phyloP scores from a whole-genome alignment of 2,888 invertebrate genomes.

The Plebejus melissa region DNA sequence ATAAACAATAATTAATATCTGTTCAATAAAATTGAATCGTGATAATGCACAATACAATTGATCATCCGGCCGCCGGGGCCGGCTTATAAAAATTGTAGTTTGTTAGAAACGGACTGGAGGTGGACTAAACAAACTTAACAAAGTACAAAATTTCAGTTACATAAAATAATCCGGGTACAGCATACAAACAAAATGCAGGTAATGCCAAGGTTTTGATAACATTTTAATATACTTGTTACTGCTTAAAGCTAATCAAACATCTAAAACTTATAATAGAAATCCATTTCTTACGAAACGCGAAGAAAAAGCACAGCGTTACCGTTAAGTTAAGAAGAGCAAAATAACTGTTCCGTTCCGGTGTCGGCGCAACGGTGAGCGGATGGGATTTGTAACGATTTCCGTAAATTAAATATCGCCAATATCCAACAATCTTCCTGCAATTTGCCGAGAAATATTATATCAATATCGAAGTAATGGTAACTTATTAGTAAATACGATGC shows the following conservation, averaged over 20 bases:
- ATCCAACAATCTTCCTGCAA: conserved; percentile 13
- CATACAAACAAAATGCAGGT: too few relatives aligned
- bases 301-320: conserved; percentile 68
- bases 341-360: conserved; percentile 70
- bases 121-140: too few relatives aligned
- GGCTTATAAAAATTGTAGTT: too few relatives aligned
- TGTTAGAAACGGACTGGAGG: too few relatives aligned
- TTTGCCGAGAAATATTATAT: conserved; percentile 10
- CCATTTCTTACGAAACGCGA: conserved; percentile 49
- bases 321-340: conserved; percentile 59
- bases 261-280: neutral
- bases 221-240: too few relatives aligned
- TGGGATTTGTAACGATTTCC: conserved; percentile 34
- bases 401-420: conserved; percentile 22
- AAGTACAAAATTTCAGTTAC: too few relatives aligned
- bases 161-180: too few relatives aligned
- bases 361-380: conserved; percentile 41
- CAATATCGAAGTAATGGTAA: neutral
- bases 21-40: too few relatives aligned
- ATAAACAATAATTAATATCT: too few relatives aligned
- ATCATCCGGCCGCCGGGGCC: too few relatives aligned
- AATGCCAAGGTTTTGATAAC: too few relatives aligned
- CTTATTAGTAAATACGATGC: neutral
- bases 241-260: neutral
- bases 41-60: too few relatives aligned